Evolutionary conservation across 2,113 vertebrate genomes (phyloP).

Genomic region (Fulica atra): DNA sequence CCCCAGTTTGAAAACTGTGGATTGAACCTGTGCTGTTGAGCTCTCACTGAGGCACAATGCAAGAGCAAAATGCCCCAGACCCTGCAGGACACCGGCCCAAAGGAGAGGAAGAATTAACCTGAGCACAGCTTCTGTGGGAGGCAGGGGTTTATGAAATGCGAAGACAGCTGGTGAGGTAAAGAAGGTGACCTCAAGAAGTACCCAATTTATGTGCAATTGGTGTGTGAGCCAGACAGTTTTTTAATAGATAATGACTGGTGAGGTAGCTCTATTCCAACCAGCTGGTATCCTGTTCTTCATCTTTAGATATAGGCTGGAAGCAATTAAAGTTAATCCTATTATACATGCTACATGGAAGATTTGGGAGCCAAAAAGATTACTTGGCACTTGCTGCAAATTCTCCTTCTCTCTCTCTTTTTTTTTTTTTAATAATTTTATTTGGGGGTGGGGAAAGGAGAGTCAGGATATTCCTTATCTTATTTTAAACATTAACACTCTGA

Average conservation of each 20-base stretch:
- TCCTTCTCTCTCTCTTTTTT: not conserved
- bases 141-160: not conserved
- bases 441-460: not conserved
- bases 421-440: too few relatives aligned
- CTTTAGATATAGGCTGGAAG: slow-evolving; percentile 23
- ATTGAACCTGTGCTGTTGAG: not conserved
- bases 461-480: not conserved
- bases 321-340: slow-evolving; percentile 55
- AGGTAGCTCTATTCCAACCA: not conserved
- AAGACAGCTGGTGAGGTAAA: not conserved
- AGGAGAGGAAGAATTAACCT: not conserved
- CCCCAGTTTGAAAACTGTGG: not conserved
- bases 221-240: not conserved
- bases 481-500: not conserved
- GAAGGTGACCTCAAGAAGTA: not conserved
- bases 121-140: not conserved
- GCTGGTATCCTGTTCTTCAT: slow-evolving; percentile 11
- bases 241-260: not conserved
- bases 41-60: not conserved
- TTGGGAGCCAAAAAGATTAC: not conserved
- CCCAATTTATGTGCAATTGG: not conserved
- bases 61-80: not conserved
- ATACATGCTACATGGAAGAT: slow-evolving; percentile 6
- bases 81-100: not conserved
- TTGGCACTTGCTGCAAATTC: not conserved